A percentile compares a stretch with the other conserved stretches of the same genome.
phyloP scores from a whole-genome alignment of 1,140 invertebrate genomes.

The Zaprionus capensis region DNA sequence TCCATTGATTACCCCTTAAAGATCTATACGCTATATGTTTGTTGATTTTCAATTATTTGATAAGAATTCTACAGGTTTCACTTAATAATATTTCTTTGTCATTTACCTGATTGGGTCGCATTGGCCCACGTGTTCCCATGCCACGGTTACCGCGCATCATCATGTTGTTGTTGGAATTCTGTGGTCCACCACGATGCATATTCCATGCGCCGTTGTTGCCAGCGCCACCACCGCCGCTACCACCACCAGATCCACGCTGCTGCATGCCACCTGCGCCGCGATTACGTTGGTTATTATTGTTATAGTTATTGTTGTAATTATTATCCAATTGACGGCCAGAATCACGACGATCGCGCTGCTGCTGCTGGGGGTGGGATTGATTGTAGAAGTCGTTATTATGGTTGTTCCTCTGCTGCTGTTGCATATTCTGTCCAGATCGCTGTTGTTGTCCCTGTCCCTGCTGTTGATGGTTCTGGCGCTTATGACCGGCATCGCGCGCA shows the following conservation, averaged over 20 bases:
- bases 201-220: conserved; percentile 70
- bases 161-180: conserved; percentile 75
- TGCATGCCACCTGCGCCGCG: conserved; percentile 54
- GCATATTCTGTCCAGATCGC: conserved; percentile 62
- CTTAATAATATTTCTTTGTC: not conserved
- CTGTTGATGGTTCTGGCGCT: conserved; percentile 78
- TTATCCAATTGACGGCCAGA: conserved; percentile 76
- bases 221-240: not conserved
- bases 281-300: conserved; percentile 79
- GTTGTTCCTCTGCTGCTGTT: conserved; percentile 56
- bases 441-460: conserved; percentile 70
- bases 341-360: conserved; percentile 76
- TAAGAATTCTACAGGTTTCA: not conserved
- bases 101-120: conserved; percentile 77
- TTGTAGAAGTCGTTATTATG: conserved; percentile 74
- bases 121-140: conserved; percentile 67
- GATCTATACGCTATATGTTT: not conserved
- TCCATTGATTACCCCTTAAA: not conserved
- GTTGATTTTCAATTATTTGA: not conserved
- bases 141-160: conserved; percentile 76
- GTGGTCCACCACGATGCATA: conserved; percentile 75
- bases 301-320: conserved; percentile 81
- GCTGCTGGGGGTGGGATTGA: conserved; percentile 63
- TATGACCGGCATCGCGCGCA: conserved; percentile 79
- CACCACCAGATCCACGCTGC: conserved; percentile 47